Evolutionary conservation across 2,888 invertebrate species (phyloP), one percentile per base, ranked within the genome.

Genomic region (Lasioglossum figueresi): DNA sequence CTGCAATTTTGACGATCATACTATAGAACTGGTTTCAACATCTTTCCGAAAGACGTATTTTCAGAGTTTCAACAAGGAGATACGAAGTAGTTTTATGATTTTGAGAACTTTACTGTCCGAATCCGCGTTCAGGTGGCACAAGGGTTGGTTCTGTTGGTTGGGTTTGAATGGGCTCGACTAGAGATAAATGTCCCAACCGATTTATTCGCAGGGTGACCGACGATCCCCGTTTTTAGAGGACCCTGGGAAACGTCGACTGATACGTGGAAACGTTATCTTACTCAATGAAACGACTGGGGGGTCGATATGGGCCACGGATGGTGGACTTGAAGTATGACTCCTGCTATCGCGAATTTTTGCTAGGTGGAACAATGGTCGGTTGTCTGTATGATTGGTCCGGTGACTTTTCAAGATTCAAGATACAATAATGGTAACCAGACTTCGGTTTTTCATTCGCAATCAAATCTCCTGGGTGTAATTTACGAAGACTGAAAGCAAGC

Each of bases 201-300:
- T 76, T 85, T 79, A 68, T 77, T 79, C 71, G 71, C 73, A 83
- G 31, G 31, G 68, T 37, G 34, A 79, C 56, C 77, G 80, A 87
- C 72, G 66, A 72, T 72, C 31, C 68, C 71, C 59, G 72, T 86
- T 79, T 79, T 76, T 72, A 10, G 16, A 43, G 43, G 48, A 45
- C 52, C n/a, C 75, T 8, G 40, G 37, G 37, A n/a, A 73, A 63
- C 37, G 45, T 12, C 27, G n/a, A 27, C 40, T 40, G 56, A 79
- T 37, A 45, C 31, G 71, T n/a, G 83, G 19, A 70, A 68, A 74
- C 45, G 68, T 56, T 70, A 37, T 70, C 72, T 66, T 52, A 34
- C 66, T 66, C 66, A 66, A 66, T 66, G 66, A 66, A 66, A 31
- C 73, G 48, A 4, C 56, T 34, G 12, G 31, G 8, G 40, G 40